Evolutionary conservation across 2,797 vertebrate species (phyloP), one percentile per base, ranked within the genome.

Genomic region (Semotilus atromaculatus): DNA sequence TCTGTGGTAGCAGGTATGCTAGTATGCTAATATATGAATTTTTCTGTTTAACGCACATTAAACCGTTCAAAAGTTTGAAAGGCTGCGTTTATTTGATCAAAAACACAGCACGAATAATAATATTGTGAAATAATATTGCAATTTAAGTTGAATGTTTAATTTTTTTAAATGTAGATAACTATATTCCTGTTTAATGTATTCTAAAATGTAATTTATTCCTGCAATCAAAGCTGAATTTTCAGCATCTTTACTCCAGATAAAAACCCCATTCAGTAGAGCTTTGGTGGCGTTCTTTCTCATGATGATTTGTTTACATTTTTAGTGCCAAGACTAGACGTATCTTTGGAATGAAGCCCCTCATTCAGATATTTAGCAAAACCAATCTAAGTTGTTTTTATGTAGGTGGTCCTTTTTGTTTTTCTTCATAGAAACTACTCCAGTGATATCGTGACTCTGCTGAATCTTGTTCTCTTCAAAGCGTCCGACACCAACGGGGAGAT

Each of bases 401-500:
- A n/a, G 5, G 31, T 21, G 3, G 38, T 80, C 21, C 75, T 62
- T 62, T 51, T 51, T 51, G 18, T 4, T 76, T 76, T 66, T 34
- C 29, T 38, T 92, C 92, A 84, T 90, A 99, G 98, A 94, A 99
- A 98, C 93, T 99, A 99, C 90, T 97, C 97, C 38, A 99, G 97
- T 91, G 98, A 99, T 94, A 96, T 98, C 2, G 98, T 99, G 92
- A 99, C 97, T 0, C 91, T 99, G 90, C 93, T 99, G 91, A 99
- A 99, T 91, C 94, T 99, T 83, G 97, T 99, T 80, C 94, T 99
- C 31, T 99, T 99, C 94, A 99, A 99, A 90, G 97, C 98, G 2
- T 99, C 98, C 81, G 97, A 99, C 91, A 97, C 97, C 90, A 98
- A 96, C 96, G 95, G 98, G 89, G 98, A 99, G 90, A 98, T 99